phyloP scores from a whole-genome alignment of 92 coral and sea anemone species.

The Epizoanthus stellaris region DNA sequence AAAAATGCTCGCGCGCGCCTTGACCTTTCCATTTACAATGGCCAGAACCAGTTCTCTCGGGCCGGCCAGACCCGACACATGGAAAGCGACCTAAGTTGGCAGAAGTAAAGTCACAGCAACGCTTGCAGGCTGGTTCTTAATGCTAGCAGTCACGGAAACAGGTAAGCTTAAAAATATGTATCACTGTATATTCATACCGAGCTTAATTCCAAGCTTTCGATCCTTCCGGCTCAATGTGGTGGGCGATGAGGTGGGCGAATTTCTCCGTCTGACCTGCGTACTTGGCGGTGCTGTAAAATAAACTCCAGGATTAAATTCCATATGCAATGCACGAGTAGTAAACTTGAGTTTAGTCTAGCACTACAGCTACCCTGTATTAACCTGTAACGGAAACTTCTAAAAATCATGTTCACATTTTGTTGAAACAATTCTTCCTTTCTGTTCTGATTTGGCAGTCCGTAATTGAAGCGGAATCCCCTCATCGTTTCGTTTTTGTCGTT shows the following conservation, averaged over 20 bases:
- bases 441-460: too few relatives aligned
- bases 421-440: too few relatives aligned
- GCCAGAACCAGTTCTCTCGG: too few relatives aligned
- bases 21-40: too few relatives aligned
- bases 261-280: slow-evolving; percentile 82
- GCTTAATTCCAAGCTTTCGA: slow-evolving; percentile 60
- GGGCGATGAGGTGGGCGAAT: slow-evolving; percentile 93
- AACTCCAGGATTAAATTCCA: background rate
- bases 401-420: too few relatives aligned
- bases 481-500: too few relatives aligned
- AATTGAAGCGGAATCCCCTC: too few relatives aligned
- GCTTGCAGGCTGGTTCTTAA: too few relatives aligned
- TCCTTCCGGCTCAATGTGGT: slow-evolving; percentile 61
- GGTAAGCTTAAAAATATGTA: background rate
- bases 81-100: too few relatives aligned
- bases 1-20: too few relatives aligned
- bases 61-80: too few relatives aligned
- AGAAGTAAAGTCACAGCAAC: background rate
- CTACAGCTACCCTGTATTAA: background rate
- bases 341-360: background rate
- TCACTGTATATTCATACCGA: slow-evolving; percentile 28
- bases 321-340: background rate
- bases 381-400: too few relatives aligned
- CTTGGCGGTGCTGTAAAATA: slow-evolving; percentile 78
- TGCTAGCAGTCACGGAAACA: background rate